Evolutionary conservation across 2,888 invertebrate species (phyloP).

Genomic region (Neoascia interrupta): DNA sequence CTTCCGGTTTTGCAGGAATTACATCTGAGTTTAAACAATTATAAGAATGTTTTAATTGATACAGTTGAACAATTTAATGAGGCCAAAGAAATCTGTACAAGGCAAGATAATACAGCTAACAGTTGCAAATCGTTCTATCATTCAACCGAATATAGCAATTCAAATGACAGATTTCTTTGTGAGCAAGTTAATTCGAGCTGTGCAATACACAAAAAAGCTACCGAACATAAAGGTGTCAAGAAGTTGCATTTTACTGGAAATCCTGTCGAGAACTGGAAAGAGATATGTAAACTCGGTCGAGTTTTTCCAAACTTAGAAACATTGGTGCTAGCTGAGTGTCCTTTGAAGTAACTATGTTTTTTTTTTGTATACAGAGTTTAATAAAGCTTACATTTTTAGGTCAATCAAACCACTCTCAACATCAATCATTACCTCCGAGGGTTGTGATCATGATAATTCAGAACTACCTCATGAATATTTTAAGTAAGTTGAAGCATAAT

Average conservation of each 20-base stretch:
- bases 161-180: neutral
- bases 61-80: slow-evolving; percentile 74
- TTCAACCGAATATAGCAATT: neutral
- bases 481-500: slow-evolving; percentile 80
- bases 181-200: slow-evolving; percentile 46
- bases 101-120: slow-evolving; percentile 39
- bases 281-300: slow-evolving; percentile 90
- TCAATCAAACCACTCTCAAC: slow-evolving; percentile 70
- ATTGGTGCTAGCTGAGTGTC: slow-evolving; percentile 92
- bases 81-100: slow-evolving; percentile 38
- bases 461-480: slow-evolving; percentile 84
- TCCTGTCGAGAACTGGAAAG: slow-evolving; percentile 90
- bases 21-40: slow-evolving; percentile 95
- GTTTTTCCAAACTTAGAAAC: slow-evolving; percentile 93
- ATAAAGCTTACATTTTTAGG: slow-evolving; percentile 31
- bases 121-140: slow-evolving; percentile 31
- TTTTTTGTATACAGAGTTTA: neutral
- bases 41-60: slow-evolving; percentile 87
- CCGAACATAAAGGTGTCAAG: slow-evolving; percentile 85
- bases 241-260: slow-evolving; percentile 94
- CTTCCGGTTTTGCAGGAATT: slow-evolving; percentile 92
- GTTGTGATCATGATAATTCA: slow-evolving; percentile 73
- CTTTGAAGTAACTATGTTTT: slow-evolving; percentile 81
- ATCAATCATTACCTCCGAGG: slow-evolving; percentile 81
- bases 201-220: slow-evolving; percentile 74